Evolutionary conservation across 2,113 vertebrate genomes (phyloP).

Genomic region (Equus quagga): DNA sequence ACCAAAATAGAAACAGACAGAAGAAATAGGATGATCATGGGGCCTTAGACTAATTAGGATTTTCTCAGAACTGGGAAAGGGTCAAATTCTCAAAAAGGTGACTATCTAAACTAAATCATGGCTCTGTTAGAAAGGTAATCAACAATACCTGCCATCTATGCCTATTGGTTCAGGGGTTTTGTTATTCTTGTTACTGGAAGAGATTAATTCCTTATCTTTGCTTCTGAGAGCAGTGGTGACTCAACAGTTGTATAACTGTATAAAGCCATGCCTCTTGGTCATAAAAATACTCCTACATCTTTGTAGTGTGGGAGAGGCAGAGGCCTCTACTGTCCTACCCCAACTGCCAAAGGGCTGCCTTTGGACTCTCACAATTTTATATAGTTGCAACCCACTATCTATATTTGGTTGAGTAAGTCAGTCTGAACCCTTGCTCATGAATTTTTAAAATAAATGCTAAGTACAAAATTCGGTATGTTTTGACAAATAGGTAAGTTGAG

Average conservation of each 20-base stretch:
- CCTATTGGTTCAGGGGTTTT: not conserved
- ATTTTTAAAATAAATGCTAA: not conserved
- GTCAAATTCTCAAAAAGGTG: not conserved
- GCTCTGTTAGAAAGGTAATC: not conserved
- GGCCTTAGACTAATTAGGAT: not conserved
- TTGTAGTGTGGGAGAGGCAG: not conserved
- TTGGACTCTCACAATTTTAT: not conserved
- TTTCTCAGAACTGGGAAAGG: not conserved
- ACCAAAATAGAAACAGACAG: not conserved
- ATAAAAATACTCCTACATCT: not conserved
- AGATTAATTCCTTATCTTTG: not conserved
- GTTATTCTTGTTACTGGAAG: not conserved
- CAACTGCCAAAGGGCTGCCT: not conserved
- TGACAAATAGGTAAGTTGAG: not conserved
- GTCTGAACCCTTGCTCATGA: not conserved
- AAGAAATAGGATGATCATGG: not conserved
- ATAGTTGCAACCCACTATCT: not conserved
- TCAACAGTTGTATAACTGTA: not conserved
- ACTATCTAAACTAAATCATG: not conserved
- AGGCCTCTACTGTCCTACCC: not conserved
- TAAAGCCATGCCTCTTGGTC: not conserved
- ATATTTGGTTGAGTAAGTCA: not conserved
- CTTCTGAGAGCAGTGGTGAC: not conserved
- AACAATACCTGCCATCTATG: not conserved
- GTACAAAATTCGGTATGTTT: not conserved